Evolutionary conservation across 2,888 invertebrate species (phyloP), one percentile per base, ranked within the genome.

Genomic region (Anaspis maculata): DNA sequence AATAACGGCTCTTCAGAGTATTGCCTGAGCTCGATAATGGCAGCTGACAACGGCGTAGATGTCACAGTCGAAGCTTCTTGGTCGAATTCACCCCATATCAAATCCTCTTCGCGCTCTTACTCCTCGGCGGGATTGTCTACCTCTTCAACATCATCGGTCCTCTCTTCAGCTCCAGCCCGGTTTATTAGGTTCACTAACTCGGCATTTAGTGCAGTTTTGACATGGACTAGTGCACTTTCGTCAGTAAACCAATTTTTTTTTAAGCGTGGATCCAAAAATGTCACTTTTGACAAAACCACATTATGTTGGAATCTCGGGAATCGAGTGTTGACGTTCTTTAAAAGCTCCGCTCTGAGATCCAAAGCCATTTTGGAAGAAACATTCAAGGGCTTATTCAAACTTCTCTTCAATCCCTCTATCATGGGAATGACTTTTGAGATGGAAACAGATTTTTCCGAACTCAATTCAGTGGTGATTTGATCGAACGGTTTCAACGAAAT

Each of bases 391-490:
- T n/a, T n/a, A n/a, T n/a, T n/a, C 5, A 19, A 19, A 6, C 5
- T 19, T 5, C 9, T 19, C 9, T 19, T 19, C 9, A 19, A 9
- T 9, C 19, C 19, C 9, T 5, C 9, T 19, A 9, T 19, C 6
- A 19, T 3, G 3, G 13, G 13, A 26, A 26, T 26, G 6, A 26
- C 26, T 13, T 13, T 13, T 12, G 30, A 14, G 9, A 26, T 41
- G n/a, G 43, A 35, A 13, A 15, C 11, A 27, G 42, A 39, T 6
- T 34, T 26, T 34, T 41, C 41, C 1, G 37, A 41, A 31, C 34
- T 31, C 3, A 43, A 14, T 2, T 28, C 28, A 30, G 34, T 34
- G 7, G 41, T 42, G 5, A 30, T 28, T 15, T 42, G 26, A 15
- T 44, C 39, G 26, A 39, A 43, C 7, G 36, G 38, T 2, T 19